A percentile compares a stretch with the other conserved stretches of the same genome.
These are phyloP conservation scores for Bradypodion pumilum DNA, from an alignment of 2,797 vertebrate species.

Conservation along the genomic window DNA sequence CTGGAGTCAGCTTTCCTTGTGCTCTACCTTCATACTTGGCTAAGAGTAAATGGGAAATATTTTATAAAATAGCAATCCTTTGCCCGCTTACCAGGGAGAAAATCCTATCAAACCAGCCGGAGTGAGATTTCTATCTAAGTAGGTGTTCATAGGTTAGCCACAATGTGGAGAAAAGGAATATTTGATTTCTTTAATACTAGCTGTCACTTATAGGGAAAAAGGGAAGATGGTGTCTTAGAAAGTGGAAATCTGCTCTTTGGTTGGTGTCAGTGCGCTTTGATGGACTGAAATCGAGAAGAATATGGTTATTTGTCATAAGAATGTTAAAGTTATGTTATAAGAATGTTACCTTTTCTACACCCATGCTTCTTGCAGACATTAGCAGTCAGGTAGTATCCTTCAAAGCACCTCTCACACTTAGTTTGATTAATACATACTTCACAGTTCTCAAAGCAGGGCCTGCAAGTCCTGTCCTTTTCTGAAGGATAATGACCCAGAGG, in stretches of 20 bases:
- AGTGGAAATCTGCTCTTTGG: background rate
- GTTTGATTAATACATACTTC: slow-evolving; percentile 73
- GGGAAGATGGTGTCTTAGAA: background rate
- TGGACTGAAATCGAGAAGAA: background rate
- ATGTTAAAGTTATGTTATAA: background rate
- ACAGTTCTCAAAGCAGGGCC: slow-evolving; percentile 81
- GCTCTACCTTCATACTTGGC: background rate
- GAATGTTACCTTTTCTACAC: slow-evolving; percentile 81
- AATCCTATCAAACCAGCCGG: background rate
- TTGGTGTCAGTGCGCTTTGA: background rate
- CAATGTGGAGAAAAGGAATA: background rate
- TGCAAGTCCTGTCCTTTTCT: slow-evolving; percentile 71
- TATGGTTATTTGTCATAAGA: background rate
- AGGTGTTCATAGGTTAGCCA: background rate
- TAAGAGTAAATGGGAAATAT: background rate
- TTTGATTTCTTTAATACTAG: background rate
- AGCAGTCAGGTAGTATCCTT: slow-evolving; percentile 72
- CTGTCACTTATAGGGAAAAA: background rate
- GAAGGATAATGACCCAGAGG: slow-evolving; percentile 80
- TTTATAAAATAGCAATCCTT: background rate
- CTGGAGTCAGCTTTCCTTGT: background rate
- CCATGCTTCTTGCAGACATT: slow-evolving; percentile 77
- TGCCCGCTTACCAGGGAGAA: background rate
- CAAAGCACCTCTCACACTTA: slow-evolving; percentile 79
- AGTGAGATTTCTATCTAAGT: background rate